Percentiles rank a stretch among this genome's conserved stretches.
These are phyloP conservation scores for Argyrosomus regius DNA, from an alignment of 2,797 vertebrate genomes.

Conservation along the genomic window DNA sequence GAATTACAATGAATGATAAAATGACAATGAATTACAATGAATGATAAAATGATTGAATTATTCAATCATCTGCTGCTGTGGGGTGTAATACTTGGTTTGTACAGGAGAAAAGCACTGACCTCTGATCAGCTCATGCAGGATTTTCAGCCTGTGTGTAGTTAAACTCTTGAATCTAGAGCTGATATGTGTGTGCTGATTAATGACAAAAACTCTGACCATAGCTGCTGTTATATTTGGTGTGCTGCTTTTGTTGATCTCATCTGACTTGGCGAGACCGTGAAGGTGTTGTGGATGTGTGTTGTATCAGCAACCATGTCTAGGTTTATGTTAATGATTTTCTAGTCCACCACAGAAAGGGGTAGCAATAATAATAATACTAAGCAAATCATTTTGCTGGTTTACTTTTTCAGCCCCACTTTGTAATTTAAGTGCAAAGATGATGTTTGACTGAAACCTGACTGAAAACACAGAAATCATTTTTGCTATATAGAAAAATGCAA, in stretches of 20 bases:
- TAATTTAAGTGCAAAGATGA: too few relatives aligned
- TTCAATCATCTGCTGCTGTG: not conserved
- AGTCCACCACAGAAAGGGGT: too few relatives aligned
- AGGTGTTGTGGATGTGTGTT: not conserved
- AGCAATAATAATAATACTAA: too few relatives aligned
- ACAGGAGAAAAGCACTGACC: not conserved
- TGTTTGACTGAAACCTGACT: too few relatives aligned
- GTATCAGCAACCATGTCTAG: not conserved
- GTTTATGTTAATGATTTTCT: not conserved
- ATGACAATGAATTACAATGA: too few relatives aligned
- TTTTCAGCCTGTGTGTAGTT: too few relatives aligned
- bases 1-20: too few relatives aligned
- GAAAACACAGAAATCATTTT: too few relatives aligned
- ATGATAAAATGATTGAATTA: too few relatives aligned
- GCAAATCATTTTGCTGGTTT: too few relatives aligned
- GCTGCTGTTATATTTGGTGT: not conserved
- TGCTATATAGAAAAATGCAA: too few relatives aligned
- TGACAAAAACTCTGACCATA: not conserved
- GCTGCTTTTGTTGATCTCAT: not conserved
- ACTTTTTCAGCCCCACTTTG: too few relatives aligned
- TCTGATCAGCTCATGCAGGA: not conserved
- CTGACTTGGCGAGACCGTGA: not conserved
- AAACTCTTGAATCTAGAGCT: not conserved
- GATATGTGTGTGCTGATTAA: not conserved
- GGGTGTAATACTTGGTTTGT: not conserved